Base-by-base conservation (phyloP, 2,113 vertebrate species). In the Murina feae region DNA sequence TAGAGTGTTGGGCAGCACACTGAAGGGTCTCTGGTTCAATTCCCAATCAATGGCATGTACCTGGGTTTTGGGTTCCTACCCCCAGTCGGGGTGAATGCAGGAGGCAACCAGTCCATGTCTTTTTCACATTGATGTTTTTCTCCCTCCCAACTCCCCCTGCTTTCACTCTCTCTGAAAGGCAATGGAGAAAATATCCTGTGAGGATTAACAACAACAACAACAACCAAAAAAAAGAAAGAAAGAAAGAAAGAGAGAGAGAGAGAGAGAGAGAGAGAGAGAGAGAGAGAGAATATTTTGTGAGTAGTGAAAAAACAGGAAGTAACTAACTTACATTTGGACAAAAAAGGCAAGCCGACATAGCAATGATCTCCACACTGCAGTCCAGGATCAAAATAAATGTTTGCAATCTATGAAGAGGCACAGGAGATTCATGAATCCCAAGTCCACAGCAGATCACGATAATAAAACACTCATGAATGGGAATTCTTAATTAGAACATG, bases 331-430 rank as follows among this genome's bases (percentile, higher is more conserved):
- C 99, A 98, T 98, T 99, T 99, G 94, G 99, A 98, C n/a, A 99
- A 97, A 98, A 99, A 99, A 91, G 99, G 99, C 95, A 99, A 98
- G 97, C 99, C 99, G 95, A 99, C 98, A 93, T 99, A 99, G 98
- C 99, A 99, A 79, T 98, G 99, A 98, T 99, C 99, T 92, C 99
- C 99, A 98, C 99, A 99, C 63, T 99, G 99, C 94, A 99, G 98
- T 97, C 98, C 97, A 97, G 99, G 98, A 85, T 99, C 99, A 98
- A 99, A 99, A 99, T 99, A 99, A 98, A 99, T 98, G 98, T 99
- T 99, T 98, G 99, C 99, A 93, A 99, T 99, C 99, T 99, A 98
- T 23, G 98, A 97, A 98, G 71, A 97, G 44, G 96, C 16, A 9
- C 18, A 96, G 94, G 89, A 96, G 66, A 86, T 13, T 37, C 21